These are phyloP conservation scores for Drosophila sproati DNA, from an alignment of 1,140 invertebrate genomes.

Conservation along the genomic window DNA sequence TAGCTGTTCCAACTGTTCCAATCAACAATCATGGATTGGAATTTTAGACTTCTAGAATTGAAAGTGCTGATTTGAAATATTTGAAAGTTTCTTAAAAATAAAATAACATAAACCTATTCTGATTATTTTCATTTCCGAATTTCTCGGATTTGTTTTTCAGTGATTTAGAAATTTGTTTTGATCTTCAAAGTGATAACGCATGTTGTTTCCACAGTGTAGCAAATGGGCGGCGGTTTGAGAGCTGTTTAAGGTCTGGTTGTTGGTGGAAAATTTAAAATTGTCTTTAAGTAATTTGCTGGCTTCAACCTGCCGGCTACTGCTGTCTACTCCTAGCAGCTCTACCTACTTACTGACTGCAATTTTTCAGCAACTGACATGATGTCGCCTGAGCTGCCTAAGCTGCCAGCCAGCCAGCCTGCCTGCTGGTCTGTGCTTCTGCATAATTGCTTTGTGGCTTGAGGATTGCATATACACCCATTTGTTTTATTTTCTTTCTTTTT, in stretches of 20 bases:
- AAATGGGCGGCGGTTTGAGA: conserved; percentile 28
- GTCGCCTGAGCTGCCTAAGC: conserved; percentile 51
- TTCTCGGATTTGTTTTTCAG: too few species aligned
- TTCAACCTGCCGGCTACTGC: conserved; percentile 63
- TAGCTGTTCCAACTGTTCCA: too few species aligned
- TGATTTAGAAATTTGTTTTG: too few species aligned
- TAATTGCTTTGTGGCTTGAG: conserved; percentile 81
- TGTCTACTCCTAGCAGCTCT: not conserved
- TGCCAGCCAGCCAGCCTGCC: conserved; percentile 3
- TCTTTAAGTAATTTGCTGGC: conserved; percentile 69
- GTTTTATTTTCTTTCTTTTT: not conserved
- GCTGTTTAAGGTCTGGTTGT: conserved; percentile 26
- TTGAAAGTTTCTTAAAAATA: too few species aligned
- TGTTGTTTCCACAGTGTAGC: not conserved
- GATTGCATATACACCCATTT: conserved; percentile 55
- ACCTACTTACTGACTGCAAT: conserved; percentile 55
- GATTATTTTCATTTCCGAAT: too few species aligned
- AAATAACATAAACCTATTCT: too few species aligned
- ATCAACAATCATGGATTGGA: too few species aligned
- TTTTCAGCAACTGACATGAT: conserved; percentile 77
- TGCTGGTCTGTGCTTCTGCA: conserved; percentile 55
- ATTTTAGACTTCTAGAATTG: too few species aligned
- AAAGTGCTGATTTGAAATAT: too few species aligned
- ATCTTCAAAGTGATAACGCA: too few species aligned
- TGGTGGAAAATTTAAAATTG: conserved; percentile 58